Percentiles rank a stretch among this genome's conserved stretches.
Conservation (phyloP, 2,888 invertebrate genomes). For the Aricia artaxerxes region DNA sequence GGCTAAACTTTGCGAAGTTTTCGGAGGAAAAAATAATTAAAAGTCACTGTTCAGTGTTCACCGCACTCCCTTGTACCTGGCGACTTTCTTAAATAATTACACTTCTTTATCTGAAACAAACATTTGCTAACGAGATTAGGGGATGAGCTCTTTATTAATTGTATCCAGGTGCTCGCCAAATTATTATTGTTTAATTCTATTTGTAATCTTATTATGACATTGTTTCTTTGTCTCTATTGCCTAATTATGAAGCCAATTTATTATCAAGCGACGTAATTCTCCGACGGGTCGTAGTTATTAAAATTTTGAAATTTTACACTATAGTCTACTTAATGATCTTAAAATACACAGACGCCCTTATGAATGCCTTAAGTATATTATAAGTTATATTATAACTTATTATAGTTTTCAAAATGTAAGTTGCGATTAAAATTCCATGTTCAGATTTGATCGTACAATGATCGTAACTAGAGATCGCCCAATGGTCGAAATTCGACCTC, state of each 20-base stretch:
- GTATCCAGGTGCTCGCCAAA: conserved; percentile 39
- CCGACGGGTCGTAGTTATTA: background rate
- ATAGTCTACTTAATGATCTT: too few relatives aligned
- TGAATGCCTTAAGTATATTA: too few relatives aligned
- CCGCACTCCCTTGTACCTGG: conserved; percentile 50
- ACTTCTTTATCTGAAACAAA: conserved; percentile 57
- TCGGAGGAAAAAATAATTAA: conserved; percentile 73
- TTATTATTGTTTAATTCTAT: conserved; percentile 9
- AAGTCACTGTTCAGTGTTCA: conserved; percentile 60
- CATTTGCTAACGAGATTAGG: conserved; percentile 70
- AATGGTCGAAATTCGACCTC: too few relatives aligned
- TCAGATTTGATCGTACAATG: too few relatives aligned
- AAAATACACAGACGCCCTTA: too few relatives aligned
- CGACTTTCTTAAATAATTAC: conserved; percentile 72
- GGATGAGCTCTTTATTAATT: conserved; percentile 51
- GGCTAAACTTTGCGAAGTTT: conserved; percentile 59
- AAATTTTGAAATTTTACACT: background rate
- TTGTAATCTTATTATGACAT: conserved; percentile 25
- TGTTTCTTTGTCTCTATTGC: background rate
- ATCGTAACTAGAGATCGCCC: too few relatives aligned
- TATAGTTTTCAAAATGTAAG: too few relatives aligned
- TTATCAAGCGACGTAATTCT: background rate
- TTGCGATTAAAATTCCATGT: too few relatives aligned
- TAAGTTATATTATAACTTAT: too few relatives aligned
- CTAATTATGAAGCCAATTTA: background rate